Conservation (phyloP, 2,888 invertebrate species). For the Piscicola geometra region DNA sequence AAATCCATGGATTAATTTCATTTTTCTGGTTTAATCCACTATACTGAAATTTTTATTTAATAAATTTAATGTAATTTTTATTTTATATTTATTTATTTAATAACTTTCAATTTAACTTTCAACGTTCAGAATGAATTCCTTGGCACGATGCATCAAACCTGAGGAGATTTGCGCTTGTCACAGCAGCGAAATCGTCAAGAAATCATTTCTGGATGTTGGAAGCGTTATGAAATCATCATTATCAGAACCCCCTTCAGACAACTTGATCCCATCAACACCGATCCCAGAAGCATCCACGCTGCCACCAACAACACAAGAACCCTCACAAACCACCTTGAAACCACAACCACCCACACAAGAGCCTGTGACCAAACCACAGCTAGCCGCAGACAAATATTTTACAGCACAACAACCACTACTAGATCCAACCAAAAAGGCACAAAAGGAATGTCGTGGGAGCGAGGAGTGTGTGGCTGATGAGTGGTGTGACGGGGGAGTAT, state of each 20-base stretch:
- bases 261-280: no score
- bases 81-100: no score
- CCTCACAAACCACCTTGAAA: neutral
- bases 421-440: no score
- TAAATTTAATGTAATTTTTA: no score
- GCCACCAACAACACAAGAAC: no score
- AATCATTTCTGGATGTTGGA: no score
- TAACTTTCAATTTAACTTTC: neutral
- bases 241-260: no score
- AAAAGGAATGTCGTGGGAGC: no score
- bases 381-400: neutral
- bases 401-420: neutral
- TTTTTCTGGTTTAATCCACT: no score
- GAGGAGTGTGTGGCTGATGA: neutral
- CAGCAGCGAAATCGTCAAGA: neutral
- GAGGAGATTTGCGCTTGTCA: neutral
- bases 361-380: neutral
- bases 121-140: neutral
- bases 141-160: neutral
- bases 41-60: neutral
- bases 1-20: no score
- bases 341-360: neutral
- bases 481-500: slow-evolving; percentile 7
- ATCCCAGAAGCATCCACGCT: no score
- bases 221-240: no score